Conservation (phyloP, 37 sponge, comb jelly and placozoan species). For the Amphimedon queenslandica region DNA sequence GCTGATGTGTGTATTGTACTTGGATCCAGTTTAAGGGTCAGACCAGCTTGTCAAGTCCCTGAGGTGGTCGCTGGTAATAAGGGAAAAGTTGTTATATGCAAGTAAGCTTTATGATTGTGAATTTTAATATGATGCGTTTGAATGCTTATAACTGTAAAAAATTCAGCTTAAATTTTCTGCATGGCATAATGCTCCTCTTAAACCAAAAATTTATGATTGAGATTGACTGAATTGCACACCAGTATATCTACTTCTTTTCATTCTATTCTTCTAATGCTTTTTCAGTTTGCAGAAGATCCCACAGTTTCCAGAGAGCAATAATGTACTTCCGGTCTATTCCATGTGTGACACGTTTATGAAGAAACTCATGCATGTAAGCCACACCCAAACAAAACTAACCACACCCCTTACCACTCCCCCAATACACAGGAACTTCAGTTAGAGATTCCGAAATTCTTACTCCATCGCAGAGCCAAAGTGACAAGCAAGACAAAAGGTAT, state of each 20-base stretch:
- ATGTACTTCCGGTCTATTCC: slow-evolving; percentile 54
- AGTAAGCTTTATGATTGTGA: slow-evolving; percentile 61
- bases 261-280: background rate
- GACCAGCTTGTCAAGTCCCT: slow-evolving; percentile 73
- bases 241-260: background rate
- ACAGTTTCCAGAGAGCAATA: slow-evolving; percentile 21
- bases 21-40: slow-evolving; percentile 81
- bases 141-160: background rate
- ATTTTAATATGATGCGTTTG: background rate
- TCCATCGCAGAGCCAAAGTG: slow-evolving; percentile 50
- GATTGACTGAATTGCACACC: background rate
- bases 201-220: no score
- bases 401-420: background rate
- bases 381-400: background rate
- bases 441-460: slow-evolving; percentile 61
- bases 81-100: slow-evolving; percentile 81
- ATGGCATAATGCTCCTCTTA: no score
- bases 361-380: slow-evolving; percentile 26
- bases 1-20: slow-evolving; percentile 88
- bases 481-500: slow-evolving; percentile 8
- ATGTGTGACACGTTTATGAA: slow-evolving; percentile 84
- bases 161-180: background rate
- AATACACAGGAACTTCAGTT: slow-evolving; percentile 35
- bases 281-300: slow-evolving; percentile 79
- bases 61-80: slow-evolving; percentile 31